Evolutionary conservation across 2,888 invertebrate genomes (phyloP).

Genomic region (Lypha dubia): DNA sequence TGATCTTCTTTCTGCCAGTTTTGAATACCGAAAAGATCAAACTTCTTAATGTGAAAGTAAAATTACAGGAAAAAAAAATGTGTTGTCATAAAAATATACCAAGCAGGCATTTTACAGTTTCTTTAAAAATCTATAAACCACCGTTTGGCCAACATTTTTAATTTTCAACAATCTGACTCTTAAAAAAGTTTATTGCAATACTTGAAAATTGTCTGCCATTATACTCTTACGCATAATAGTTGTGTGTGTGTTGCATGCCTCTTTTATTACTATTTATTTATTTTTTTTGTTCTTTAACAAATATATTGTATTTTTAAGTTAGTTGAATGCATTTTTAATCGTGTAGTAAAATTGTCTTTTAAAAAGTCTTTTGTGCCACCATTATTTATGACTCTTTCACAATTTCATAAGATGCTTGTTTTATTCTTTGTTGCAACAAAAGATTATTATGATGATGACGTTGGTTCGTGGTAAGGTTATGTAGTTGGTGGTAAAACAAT

Average conservation of each 20-base stretch:
- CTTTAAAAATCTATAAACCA: background rate
- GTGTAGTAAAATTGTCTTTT: conserved; percentile 66
- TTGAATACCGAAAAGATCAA: too few species aligned
- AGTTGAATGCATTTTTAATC: conserved; percentile 69
- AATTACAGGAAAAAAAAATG: too few species aligned
- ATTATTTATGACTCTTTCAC: conserved; percentile 71
- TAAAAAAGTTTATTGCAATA: background rate
- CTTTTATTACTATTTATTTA: background rate
- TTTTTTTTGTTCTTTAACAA: background rate
- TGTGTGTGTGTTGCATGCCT: background rate
- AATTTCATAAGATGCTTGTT: conserved; percentile 59
- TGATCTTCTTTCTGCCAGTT: too few species aligned
- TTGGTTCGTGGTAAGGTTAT: conserved; percentile 38
- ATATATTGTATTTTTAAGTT: conserved; percentile 20
- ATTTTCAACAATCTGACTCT: background rate
- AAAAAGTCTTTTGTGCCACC: conserved; percentile 60
- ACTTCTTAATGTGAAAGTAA: too few species aligned
- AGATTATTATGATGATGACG: conserved; percentile 29
- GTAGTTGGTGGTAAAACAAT: conserved; percentile 61
- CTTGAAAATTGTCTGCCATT: background rate
- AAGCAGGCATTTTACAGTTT: too few species aligned
- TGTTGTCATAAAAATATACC: too few species aligned
- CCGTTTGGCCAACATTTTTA: background rate
- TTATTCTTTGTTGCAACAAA: conserved; percentile 51
- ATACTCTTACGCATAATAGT: conserved; percentile 47